Evolutionary conservation across 2,113 vertebrate genomes (phyloP).

Genomic region (Dipodomys stephensi): DNA sequence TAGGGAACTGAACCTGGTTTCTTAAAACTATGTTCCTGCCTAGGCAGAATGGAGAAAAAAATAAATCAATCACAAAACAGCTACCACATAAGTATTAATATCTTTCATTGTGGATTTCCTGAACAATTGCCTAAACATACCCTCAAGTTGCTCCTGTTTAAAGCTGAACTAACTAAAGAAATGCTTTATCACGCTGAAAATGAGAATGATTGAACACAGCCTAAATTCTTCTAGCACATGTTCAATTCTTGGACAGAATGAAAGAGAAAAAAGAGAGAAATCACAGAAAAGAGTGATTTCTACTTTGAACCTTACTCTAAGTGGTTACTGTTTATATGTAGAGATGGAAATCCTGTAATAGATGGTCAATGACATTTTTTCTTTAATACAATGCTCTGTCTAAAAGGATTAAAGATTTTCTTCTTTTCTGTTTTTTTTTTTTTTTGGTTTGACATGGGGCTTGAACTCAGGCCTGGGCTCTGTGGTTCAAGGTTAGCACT

Average conservation of each 20-base stretch:
- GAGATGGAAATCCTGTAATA: neutral
- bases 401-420: neutral
- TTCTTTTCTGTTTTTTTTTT: no score
- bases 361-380: neutral
- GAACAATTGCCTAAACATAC: neutral
- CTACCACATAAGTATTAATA: neutral
- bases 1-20: neutral
- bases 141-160: neutral
- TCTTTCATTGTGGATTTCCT: neutral
- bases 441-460: no score
- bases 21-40: neutral
- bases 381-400: neutral
- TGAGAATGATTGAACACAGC: neutral
- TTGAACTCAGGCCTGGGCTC: no score
- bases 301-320: neutral
- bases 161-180: neutral
- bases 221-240: neutral
- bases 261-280: neutral
- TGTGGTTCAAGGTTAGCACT: no score
- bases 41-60: neutral
- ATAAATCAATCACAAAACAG: neutral
- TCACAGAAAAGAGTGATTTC: neutral
- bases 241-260: neutral
- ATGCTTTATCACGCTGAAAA: neutral
- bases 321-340: neutral